A percentile compares a stretch with the other conserved stretches of the same genome.
Evolutionary conservation across 2,888 invertebrate genomes (phyloP).

Genomic region (Conomelus anceps): DNA sequence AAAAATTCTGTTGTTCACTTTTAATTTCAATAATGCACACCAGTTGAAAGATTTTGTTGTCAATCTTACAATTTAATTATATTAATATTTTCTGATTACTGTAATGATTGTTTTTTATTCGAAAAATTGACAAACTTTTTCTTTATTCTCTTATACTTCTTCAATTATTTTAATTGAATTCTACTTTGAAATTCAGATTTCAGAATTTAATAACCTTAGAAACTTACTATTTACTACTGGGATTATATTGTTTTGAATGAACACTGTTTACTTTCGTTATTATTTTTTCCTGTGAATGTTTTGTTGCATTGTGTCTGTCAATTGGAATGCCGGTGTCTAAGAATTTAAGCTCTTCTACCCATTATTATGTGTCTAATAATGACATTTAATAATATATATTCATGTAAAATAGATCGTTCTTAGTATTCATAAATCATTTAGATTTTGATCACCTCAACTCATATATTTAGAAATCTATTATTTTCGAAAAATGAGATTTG

Average conservation of each 20-base stretch:
- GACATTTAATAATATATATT: not conserved
- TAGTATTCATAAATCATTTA: not conserved
- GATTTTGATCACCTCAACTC: not conserved
- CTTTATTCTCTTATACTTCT: no score
- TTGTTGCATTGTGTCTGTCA: constrained; percentile 7
- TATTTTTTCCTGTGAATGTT: not conserved
- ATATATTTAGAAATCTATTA: not conserved
- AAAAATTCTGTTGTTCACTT: no score
- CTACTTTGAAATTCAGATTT: not conserved
- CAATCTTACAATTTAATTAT: no score
- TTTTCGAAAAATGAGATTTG: not conserved
- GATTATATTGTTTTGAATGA: not conserved
- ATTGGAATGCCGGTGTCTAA: constrained; percentile 21
- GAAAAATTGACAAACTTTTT: no score
- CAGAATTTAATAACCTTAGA: not conserved
- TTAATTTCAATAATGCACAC: no score
- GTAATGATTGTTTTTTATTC: no score
- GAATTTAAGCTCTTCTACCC: not conserved
- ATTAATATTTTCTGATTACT: no score
- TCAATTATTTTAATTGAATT: no score
- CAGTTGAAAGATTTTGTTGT: no score
- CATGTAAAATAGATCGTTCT: not conserved
- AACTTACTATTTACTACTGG: not conserved
- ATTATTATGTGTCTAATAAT: not conserved
- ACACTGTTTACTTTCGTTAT: not conserved